Evolutionary conservation across 2,888 invertebrate genomes (phyloP).

Genomic region (Heliconius sara): DNA sequence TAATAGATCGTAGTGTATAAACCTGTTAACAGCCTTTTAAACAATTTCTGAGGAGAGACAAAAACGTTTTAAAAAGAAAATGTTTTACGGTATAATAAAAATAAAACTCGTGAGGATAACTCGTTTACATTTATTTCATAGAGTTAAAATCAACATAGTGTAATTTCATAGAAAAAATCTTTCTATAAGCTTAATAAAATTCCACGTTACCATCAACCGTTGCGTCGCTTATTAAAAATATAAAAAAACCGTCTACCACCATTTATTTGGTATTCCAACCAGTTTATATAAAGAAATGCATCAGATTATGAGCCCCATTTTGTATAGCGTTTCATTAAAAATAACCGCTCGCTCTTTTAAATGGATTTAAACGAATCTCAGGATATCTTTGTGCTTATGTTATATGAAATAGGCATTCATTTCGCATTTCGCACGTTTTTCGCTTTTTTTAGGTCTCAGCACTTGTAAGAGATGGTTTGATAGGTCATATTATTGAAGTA

Average conservation of each 20-base stretch:
- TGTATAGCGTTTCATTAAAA: constrained; percentile 48
- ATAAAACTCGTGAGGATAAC: too few relatives aligned
- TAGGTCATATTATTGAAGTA: constrained; percentile 23
- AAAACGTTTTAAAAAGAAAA: too few relatives aligned
- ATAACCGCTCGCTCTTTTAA: constrained; percentile 36
- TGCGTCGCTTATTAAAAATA: constrained; percentile 17
- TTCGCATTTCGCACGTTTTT: constrained; percentile 32
- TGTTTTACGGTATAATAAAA: too few relatives aligned
- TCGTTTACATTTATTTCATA: not conserved
- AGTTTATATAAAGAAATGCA: constrained; percentile 40
- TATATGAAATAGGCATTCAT: constrained; percentile 44
- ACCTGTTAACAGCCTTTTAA: too few relatives aligned
- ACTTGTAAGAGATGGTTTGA: constrained; percentile 32
- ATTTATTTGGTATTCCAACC: constrained; percentile 26
- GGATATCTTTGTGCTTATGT: constrained; percentile 26
- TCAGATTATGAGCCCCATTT: constrained; percentile 42
- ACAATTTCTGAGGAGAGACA: too few relatives aligned
- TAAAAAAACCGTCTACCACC: not conserved
- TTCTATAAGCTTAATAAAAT: constrained; percentile 6
- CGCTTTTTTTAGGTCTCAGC: constrained; percentile 28
- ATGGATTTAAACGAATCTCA: constrained; percentile 42
- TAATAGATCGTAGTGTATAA: too few relatives aligned
- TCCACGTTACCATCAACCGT: not conserved
- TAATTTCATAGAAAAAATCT: not conserved
- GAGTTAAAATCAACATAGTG: constrained; percentile 5